Evolutionary conservation across 2,797 vertebrate species (phyloP), one percentile per base, ranked within the genome.

Genomic region (Avahi laniger): DNA sequence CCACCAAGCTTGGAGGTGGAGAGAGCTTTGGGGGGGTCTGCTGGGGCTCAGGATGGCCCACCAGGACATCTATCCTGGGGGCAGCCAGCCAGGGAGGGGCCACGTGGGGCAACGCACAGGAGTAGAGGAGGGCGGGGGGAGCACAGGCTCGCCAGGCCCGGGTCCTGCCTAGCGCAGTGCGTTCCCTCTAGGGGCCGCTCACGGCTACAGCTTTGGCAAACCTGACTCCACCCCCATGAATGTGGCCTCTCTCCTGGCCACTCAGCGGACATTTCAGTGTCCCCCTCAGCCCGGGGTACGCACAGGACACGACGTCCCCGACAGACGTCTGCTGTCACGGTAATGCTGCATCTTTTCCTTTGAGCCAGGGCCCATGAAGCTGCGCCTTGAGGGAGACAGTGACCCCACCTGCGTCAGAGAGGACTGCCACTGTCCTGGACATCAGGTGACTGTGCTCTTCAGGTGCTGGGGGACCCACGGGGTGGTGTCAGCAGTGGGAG

Each of bases 341-440:
- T 3, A 2, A 20, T 0, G 0, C 4, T 41, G 9, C 13, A 2
- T 46, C 35, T 7, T 26, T 10, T 6, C 33, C 54, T 50, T 14
- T 13, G 18, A 1, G 24, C 4, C 1, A 0, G n/a, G 52, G 33
- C 54, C 83, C 0, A 0, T 10, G 9, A 35, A 28, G 7, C 38
- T 1, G 28, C 2, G 63, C 35, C 35, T 17, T 65, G 52, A 52
- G 24, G n/a, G 10, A 26, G 5, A 12, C 5, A 1, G 2, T 13
- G 9, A n/a, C 1, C 57, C 7, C 7, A 0, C 52, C 3, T 30
- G 15, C 14, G 3, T 17, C 7, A 1, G 11, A 54, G 12, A n/a
- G 12, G 17, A 30, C 4, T 0, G 0, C 2, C 35, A 48, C 38
- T 24, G 11, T 30, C 7, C 1, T 1, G 30, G 72, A 38, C 1